Evolutionary conservation across 1,140 invertebrate genomes (phyloP).

Genomic region (Cherax quadricarinatus): DNA sequence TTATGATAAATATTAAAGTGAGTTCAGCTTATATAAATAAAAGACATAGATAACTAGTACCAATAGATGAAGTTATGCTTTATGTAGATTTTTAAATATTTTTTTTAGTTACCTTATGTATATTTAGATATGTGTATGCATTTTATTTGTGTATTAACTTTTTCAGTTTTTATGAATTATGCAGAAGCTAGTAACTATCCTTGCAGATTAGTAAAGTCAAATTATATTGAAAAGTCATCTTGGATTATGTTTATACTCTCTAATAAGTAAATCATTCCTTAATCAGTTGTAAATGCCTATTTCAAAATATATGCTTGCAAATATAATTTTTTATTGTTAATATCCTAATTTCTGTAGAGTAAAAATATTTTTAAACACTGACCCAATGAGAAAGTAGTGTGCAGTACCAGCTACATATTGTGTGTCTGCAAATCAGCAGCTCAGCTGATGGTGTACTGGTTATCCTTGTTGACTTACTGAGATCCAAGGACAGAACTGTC

Average conservation of each 20-base stretch:
- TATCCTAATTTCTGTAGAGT: no score
- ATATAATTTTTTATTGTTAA: no score
- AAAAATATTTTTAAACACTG: no score
- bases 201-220: neutral
- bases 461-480: no score
- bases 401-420: no score
- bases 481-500: no score
- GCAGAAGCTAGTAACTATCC: neutral
- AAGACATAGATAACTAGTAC: neutral
- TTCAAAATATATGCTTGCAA: conserved; percentile 6
- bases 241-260: neutral
- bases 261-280: neutral
- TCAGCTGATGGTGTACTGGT: no score
- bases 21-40: neutral
- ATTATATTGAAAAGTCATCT: neutral
- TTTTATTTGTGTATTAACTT: neutral
- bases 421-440: no score
- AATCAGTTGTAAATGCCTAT: neutral
- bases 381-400: no score
- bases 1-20: neutral
- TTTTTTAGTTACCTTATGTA: neutral
- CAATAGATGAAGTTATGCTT: neutral
- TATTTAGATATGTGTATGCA: neutral
- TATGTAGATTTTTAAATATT: neutral
- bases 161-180: neutral